Conservation (phyloP, 2,797 vertebrate species). For the Epinephelus awoara region DNA sequence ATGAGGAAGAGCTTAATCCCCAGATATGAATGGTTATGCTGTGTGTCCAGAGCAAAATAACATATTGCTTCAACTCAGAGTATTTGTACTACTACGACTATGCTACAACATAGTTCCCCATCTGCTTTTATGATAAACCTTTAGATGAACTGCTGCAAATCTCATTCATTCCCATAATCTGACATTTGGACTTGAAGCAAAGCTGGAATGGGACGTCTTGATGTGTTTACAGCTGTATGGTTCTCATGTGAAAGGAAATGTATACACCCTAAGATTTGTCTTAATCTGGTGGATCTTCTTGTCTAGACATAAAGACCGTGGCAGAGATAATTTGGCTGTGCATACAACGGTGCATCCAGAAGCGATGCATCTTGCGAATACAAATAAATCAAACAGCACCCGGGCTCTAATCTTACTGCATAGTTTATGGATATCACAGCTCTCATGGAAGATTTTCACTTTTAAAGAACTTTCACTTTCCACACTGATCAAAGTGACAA, state of each 20-base stretch:
- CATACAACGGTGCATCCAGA: neutral
- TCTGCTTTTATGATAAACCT: neutral
- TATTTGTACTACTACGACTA: neutral
- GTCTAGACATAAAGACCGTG: slow-evolving; percentile 66
- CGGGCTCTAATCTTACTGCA: neutral
- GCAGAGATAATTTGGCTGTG: slow-evolving; percentile 18
- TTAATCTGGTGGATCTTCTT: slow-evolving; percentile 63
- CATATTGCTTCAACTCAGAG: neutral
- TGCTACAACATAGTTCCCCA: neutral
- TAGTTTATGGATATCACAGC: neutral
- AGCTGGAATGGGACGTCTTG: slow-evolving; percentile 1
- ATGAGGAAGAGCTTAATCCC: slow-evolving; percentile 20
- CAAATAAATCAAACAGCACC: neutral
- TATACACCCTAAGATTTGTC: slow-evolving; percentile 52
- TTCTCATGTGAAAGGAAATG: slow-evolving; percentile 49
- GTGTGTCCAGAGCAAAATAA: neutral
- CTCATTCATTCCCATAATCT: slow-evolving; percentile 12
- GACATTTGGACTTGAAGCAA: slow-evolving; percentile 8
- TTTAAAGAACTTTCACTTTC: slow-evolving; percentile 40
- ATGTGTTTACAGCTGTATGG: slow-evolving; percentile 14
- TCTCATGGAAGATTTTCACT: slow-evolving; percentile 6
- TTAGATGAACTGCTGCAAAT: slow-evolving; percentile 2
- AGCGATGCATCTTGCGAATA: neutral
- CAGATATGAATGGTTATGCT: neutral
- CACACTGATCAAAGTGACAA: slow-evolving; percentile 1